These are phyloP conservation scores for Paedocypris sp. DNA, from an alignment of 2,113 vertebrate species.

Conservation along the genomic window DNA sequence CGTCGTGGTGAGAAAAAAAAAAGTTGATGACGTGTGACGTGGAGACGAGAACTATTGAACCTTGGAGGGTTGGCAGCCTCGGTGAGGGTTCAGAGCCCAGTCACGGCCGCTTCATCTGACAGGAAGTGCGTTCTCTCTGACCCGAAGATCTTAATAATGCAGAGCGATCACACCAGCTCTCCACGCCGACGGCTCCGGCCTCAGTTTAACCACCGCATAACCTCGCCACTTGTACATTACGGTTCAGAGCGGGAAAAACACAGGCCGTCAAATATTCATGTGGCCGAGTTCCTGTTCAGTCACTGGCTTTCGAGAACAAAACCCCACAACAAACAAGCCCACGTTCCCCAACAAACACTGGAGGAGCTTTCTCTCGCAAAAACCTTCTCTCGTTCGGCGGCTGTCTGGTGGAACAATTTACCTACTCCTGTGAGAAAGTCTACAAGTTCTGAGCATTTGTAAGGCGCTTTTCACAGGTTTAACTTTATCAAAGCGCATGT, in stretches of 20 bases:
- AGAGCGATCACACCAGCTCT: constrained; percentile 38
- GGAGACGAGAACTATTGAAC: constrained; percentile 29
- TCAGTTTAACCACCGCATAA: constrained; percentile 38
- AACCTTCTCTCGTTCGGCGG: too few relatives aligned
- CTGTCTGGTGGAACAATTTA: too few relatives aligned
- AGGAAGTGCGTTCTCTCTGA: constrained; percentile 38
- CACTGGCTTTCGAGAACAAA: constrained; percentile 13
- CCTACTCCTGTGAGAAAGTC: too few relatives aligned
- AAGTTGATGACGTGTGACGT: constrained; percentile 6
- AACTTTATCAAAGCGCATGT: too few relatives aligned
- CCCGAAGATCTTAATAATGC: constrained; percentile 48
- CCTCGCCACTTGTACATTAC: constrained; percentile 36
- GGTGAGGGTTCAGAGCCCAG: constrained; percentile 44
- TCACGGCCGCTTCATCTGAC: constrained; percentile 34
- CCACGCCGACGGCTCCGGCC: constrained; percentile 24
- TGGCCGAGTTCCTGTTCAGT: constrained; percentile 16
- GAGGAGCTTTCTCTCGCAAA: too few relatives aligned
- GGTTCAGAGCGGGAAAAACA: constrained; percentile 24
- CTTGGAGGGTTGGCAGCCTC: constrained; percentile 35
- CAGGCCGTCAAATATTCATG: constrained; percentile 44
- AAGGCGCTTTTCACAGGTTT: too few relatives aligned
- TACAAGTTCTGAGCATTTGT: too few relatives aligned
- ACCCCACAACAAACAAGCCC: too few relatives aligned
- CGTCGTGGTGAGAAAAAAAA: not conserved
- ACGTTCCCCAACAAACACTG: not conserved